Evolutionary conservation across 2,113 vertebrate species (phyloP).

Genomic region (Callopanchax toddi): DNA sequence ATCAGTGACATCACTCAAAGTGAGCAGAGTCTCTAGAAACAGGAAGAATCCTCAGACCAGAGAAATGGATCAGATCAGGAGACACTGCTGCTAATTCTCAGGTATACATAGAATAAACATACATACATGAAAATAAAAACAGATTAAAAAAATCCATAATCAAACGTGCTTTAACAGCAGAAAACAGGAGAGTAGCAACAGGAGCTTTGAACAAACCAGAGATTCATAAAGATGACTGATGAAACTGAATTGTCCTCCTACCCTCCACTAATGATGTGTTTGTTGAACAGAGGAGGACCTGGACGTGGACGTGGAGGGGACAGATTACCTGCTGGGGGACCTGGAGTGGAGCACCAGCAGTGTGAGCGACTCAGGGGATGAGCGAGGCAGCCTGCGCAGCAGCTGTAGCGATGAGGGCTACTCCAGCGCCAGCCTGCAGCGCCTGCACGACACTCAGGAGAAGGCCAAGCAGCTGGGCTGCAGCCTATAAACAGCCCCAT

Average conservation of each 20-base stretch:
- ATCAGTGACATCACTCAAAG: no score
- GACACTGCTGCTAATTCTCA: no score
- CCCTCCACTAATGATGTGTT: neutral
- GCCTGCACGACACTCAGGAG: conserved; percentile 81
- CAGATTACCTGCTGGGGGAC: conserved; percentile 86
- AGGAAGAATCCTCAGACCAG: no score
- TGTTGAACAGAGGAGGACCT: conserved; percentile 83
- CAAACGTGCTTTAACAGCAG: no score
- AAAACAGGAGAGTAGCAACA: no score
- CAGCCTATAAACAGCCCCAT: conserved; percentile 81
- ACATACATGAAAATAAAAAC: no score
- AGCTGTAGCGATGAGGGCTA: conserved; percentile 94
- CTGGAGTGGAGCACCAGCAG: conserved; percentile 95
- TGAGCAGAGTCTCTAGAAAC: no score
- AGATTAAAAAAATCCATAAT: no score
- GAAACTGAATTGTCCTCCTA: no score
- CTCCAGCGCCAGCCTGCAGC: conserved; percentile 85
- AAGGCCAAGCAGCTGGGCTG: conserved; percentile 75
- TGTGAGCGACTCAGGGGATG: conserved; percentile 90
- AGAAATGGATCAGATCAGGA: no score
- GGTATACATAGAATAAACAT: no score
- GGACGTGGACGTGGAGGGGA: conserved; percentile 88
- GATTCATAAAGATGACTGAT: no score
- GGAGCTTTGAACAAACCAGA: neutral
- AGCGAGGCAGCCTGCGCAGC: conserved; percentile 90